Conservation (phyloP, 2,113 vertebrate species). For the Galbula dea region DNA sequence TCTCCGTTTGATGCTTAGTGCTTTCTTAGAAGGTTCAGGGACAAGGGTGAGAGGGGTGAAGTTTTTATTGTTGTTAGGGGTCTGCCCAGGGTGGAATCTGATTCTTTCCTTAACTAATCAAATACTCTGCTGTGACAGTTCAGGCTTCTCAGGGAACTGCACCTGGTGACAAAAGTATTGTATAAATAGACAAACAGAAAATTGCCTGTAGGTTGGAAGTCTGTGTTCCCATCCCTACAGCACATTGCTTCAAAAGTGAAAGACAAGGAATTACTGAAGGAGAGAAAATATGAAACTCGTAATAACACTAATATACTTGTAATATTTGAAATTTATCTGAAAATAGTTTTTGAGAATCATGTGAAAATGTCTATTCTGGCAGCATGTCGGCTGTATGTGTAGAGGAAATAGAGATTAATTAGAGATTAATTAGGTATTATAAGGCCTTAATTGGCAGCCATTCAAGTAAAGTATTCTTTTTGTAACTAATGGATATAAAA, state of each 20-base stretch:
- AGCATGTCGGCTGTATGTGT: not conserved
- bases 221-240: not conserved
- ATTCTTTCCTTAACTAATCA: not conserved
- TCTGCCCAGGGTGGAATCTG: not conserved
- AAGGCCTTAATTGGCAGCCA: not conserved
- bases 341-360: not conserved
- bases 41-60: not conserved
- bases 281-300: not conserved
- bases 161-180: not conserved
- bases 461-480: not conserved
- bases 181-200: not conserved
- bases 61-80: not conserved
- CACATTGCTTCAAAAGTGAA: not conserved
- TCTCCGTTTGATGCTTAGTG: not conserved
- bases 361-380: not conserved
- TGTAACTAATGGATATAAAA: not conserved
- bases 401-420: not conserved
- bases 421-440: not conserved
- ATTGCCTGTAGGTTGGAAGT: not conserved
- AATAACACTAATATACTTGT: no score
- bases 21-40: not conserved
- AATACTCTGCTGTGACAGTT: not conserved
- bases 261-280: not conserved
- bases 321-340: not conserved
- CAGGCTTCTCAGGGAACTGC: not conserved